Evolutionary conservation across 1,140 invertebrate genomes (phyloP).

Genomic region (Zaprionus davidi): DNA sequence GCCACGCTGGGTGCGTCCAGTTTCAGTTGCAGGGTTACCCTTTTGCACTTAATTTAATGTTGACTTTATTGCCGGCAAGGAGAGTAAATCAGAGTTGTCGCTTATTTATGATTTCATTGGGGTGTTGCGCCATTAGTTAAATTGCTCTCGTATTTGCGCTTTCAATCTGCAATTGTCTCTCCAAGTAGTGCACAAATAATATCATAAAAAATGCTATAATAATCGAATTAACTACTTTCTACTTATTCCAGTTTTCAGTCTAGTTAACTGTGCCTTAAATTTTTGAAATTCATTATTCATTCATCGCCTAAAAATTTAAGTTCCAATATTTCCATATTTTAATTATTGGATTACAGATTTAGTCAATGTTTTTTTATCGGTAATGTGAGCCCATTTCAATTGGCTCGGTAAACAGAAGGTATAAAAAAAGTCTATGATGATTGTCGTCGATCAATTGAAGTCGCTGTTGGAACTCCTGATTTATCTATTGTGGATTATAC

Average conservation of each 20-base stretch:
- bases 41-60: constrained; percentile 76
- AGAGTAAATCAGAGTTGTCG: constrained; percentile 69
- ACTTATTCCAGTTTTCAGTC: neutral
- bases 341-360: no score
- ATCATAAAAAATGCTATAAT: neutral
- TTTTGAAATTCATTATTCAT: no score
- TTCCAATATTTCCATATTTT: no score
- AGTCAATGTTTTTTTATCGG: no score
- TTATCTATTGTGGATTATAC: constrained; percentile 42
- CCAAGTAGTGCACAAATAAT: neutral
- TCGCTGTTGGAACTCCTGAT: constrained; percentile 28
- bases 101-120: constrained; percentile 73
- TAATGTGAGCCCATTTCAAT: no score
- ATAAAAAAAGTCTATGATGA: no score
- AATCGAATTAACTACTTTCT: neutral
- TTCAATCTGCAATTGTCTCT: constrained; percentile 8
- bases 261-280: neutral
- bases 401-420: no score
- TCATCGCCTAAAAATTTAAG: no score
- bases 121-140: constrained; percentile 58
- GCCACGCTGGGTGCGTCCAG: constrained; percentile 23
- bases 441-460: constrained; percentile 2
- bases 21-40: constrained; percentile 52
- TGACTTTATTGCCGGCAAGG: constrained; percentile 53
- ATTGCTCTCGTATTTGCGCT: constrained; percentile 37